Conservation (phyloP, 2,797 vertebrate species). For the Austrolebias charrua region DNA sequence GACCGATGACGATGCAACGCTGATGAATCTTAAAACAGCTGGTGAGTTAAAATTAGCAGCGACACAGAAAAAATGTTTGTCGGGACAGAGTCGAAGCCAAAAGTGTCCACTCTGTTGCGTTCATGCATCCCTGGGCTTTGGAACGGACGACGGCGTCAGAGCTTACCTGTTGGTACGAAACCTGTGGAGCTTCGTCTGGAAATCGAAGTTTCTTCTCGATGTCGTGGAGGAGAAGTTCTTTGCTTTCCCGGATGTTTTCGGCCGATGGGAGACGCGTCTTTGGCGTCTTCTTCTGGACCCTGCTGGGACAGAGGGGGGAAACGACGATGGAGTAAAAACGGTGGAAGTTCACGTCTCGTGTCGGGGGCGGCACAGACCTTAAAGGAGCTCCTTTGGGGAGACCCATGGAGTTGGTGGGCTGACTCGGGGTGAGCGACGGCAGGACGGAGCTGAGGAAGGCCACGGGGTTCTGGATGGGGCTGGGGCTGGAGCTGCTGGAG, state of each 20-base stretch:
- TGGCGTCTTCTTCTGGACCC: slow-evolving; percentile 81
- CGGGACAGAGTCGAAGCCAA: too few species aligned
- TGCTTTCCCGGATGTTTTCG: slow-evolving; percentile 83
- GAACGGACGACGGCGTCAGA: slow-evolving; percentile 4
- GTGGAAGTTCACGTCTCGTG: not conserved
- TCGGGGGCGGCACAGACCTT: slow-evolving; percentile 42
- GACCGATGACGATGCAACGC: too few species aligned
- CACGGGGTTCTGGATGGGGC: slow-evolving; percentile 91
- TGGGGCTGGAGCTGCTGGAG: slow-evolving; percentile 80
- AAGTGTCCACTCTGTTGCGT: too few species aligned
- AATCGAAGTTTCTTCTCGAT: slow-evolving; percentile 86
- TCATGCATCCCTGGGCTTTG: too few species aligned
- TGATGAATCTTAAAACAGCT: too few species aligned
- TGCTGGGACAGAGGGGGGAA: slow-evolving; percentile 57
- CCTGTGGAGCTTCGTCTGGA: slow-evolving; percentile 73
- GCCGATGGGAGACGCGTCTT: slow-evolving; percentile 72
- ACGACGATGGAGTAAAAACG: slow-evolving; percentile 8
- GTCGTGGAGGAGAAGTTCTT: slow-evolving; percentile 82
- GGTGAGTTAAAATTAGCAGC: too few species aligned
- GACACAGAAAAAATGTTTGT: too few species aligned
- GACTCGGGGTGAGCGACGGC: slow-evolving; percentile 83
- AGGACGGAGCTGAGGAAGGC: slow-evolving; percentile 95
- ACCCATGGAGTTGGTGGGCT: slow-evolving; percentile 93
- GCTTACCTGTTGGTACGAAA: slow-evolving; percentile 84
- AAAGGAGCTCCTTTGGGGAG: slow-evolving; percentile 86